A percentile compares a stretch with the other conserved stretches of the same genome.
Evolutionary conservation across 2,113 vertebrate species (phyloP).

Genomic region (Phylloscopus trochilus): DNA sequence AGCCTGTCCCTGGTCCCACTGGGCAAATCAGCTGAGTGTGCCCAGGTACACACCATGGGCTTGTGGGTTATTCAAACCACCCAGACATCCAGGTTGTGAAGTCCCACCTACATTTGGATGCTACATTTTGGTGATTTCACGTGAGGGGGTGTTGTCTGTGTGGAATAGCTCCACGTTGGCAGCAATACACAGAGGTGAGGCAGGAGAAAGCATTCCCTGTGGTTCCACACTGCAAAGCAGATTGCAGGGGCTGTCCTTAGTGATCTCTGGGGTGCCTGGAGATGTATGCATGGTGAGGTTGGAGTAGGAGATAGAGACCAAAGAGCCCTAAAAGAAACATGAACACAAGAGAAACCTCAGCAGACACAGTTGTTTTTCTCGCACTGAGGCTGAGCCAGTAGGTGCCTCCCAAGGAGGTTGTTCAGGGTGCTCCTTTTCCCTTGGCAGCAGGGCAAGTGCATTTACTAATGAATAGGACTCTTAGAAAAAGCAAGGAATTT

Average conservation of each 20-base stretch:
- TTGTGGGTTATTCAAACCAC: neutral
- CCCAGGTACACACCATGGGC: neutral
- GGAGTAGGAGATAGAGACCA: neutral
- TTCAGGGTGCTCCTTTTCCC: constrained; percentile 13
- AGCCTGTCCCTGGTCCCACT: neutral
- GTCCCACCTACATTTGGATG: neutral
- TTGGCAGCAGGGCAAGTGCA: constrained; percentile 42
- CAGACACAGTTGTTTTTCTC: neutral
- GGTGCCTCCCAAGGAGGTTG: constrained; percentile 1
- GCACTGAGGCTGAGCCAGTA: neutral
- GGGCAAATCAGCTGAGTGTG: neutral
- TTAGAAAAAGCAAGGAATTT: constrained; percentile 31
- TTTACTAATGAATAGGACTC: constrained; percentile 46
- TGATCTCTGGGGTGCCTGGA: neutral
- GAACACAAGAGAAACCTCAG: neutral
- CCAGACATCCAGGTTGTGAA: neutral
- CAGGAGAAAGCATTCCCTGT: neutral
- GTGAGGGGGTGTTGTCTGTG: neutral
- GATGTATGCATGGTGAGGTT: rapidly evolving
- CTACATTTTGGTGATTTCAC: neutral
- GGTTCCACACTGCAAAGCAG: neutral
- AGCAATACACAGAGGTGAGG: neutral
- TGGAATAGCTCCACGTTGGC: neutral
- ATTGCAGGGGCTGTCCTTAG: neutral
- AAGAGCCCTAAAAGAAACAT: neutral